Evolutionary conservation across 1,140 invertebrate genomes (phyloP).

Genomic region (Chrysomallon squamiferum): DNA sequence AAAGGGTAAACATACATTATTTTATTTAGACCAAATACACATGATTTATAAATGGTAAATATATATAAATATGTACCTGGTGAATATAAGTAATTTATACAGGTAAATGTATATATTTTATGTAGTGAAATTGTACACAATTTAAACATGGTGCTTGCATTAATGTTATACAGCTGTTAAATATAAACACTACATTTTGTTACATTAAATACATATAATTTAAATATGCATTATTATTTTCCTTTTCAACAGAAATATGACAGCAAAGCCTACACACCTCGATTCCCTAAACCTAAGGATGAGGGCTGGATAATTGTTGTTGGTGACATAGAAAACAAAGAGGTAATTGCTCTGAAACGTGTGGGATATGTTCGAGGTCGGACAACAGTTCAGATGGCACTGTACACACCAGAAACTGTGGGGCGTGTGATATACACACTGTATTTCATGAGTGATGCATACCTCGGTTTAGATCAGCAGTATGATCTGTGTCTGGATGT

Average conservation of each 20-base stretch:
- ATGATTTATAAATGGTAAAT: no score
- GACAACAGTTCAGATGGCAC: conserved; percentile 68
- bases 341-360: conserved; percentile 89
- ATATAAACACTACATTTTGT: no score
- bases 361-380: conserved; percentile 57
- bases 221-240: not conserved
- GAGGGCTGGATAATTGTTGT: conserved; percentile 94
- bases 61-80: no score
- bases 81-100: no score
- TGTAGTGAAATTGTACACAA: no score
- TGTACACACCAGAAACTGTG: conserved; percentile 70
- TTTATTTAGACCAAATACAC: no score
- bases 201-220: no score
- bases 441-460: conserved; percentile 92
- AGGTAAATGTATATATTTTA: no score
- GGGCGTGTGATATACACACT: conserved; percentile 79
- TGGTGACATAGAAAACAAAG: conserved; percentile 73
- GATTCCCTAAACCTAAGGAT: conserved; percentile 91
- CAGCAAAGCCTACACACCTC: conserved; percentile 75
- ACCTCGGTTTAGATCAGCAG: conserved; percentile 95
- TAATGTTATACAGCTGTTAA: no score
- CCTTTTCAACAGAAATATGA: conserved; percentile 43
- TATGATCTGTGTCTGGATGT: conserved; percentile 70
- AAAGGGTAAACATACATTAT: no score
- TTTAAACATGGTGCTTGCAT: no score